A percentile compares a stretch with the other conserved stretches of the same genome.
Evolutionary conservation across 2,113 vertebrate genomes (phyloP).

Genomic region (Cynoglossus semilaevis): DNA sequence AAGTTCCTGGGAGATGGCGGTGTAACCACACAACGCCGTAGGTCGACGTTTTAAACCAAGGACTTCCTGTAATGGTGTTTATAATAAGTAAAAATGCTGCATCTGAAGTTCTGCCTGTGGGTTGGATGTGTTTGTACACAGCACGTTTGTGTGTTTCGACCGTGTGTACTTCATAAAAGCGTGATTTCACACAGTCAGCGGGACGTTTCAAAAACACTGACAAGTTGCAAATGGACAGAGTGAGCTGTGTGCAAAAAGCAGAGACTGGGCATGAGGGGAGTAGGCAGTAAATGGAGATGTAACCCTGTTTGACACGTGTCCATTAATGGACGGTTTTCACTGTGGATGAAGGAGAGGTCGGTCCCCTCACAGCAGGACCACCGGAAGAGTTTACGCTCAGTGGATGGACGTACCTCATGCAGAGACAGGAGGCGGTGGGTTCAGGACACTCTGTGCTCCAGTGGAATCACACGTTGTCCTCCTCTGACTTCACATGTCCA

Average conservation of each 20-base stretch:
- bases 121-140: background rate
- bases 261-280: constrained; percentile 12
- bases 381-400: constrained; percentile 16
- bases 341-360: constrained; percentile 38
- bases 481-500: no score
- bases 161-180: background rate
- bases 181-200: background rate
- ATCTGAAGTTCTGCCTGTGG: no score
- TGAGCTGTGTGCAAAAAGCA: constrained; percentile 4
- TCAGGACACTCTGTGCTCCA: constrained; percentile 8
- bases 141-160: background rate
- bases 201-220: constrained; percentile 3
- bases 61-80: no score
- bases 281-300: constrained; percentile 13
- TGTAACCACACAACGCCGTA: no score
- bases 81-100: no score
- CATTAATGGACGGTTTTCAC: constrained; percentile 39
- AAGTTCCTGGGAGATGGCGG: no score
- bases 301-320: constrained; percentile 25
- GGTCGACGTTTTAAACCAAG: no score
- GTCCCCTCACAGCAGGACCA: constrained; percentile 12
- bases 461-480: constrained; percentile 1
- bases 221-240: background rate
- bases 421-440: background rate
- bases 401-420: constrained; percentile 17